Evolutionary conservation across 2,888 invertebrate genomes (phyloP).

Genomic region (Limnephilus auricula): DNA sequence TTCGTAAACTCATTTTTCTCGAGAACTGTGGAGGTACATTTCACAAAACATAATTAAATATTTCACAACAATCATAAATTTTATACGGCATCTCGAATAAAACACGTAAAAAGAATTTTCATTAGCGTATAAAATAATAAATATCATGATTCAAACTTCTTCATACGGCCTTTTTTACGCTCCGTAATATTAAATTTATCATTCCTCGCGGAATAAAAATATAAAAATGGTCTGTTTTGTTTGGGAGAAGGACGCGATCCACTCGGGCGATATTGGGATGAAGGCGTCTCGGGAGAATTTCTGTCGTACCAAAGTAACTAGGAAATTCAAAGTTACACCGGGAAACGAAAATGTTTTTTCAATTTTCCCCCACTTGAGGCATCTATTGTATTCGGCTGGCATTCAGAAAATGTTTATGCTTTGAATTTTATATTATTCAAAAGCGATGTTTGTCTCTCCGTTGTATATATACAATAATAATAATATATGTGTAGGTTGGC

Average conservation of each 20-base stretch:
- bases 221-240: constrained; percentile 37
- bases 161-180: constrained; percentile 10
- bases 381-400: constrained; percentile 41
- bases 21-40: neutral
- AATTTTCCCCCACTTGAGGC: constrained; percentile 51
- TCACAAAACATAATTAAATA: neutral
- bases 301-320: constrained; percentile 60
- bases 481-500: neutral
- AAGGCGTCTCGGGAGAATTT: constrained; percentile 59
- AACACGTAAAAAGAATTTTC: constrained; percentile 16
- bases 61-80: neutral
- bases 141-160: constrained; percentile 18
- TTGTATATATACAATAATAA: neutral
- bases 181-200: constrained; percentile 57
- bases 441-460: neutral
- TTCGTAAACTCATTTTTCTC: neutral
- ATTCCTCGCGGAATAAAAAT: constrained; percentile 45
- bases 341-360: constrained; percentile 60
- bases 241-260: constrained; percentile 40
- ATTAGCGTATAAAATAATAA: constrained; percentile 22
- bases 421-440: constrained; percentile 33
- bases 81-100: constrained; percentile 10
- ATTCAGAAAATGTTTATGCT: constrained; percentile 41
- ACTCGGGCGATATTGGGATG: constrained; percentile 56
- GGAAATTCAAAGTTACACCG: constrained; percentile 62